Evolutionary conservation across 2,113 vertebrate species (phyloP), one percentile per base, ranked within the genome.

Genomic region (Bostrychus sinensis): DNA sequence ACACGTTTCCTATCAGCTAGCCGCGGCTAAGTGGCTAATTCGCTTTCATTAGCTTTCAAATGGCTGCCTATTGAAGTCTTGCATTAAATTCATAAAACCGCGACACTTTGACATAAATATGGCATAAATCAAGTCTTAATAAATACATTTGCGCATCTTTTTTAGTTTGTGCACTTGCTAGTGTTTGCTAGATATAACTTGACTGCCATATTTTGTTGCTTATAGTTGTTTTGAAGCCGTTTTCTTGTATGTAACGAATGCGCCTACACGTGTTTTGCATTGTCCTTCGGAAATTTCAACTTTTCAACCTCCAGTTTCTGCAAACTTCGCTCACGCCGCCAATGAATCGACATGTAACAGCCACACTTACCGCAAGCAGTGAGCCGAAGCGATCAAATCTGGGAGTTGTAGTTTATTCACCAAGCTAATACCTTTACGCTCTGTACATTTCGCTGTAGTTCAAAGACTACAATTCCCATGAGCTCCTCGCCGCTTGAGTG

Each of bases 321-420:
- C 41, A 20, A 41, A 61, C 8, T 56, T 75, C 34, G 1, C 13
- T 50, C n/a, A 62, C 30, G 25, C 4, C 17, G 28, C 28, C 32
- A 84, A 81, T 80, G 65, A 87, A 76, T 74, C 45, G 50, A 62
- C 26, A 67, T 69, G 58, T 56, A 69, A 42, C 26, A 2, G 17
- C 11, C 13, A 34, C 2, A 5, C 6, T 38, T 17, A 20, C 55
- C 14, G 17, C 45, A 25, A 73, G 76, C 55, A n/a, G n/a, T 32
- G 70, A 13, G 37, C 32, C 51, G 7, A 9, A n/a, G 19, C 9
- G 37, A 55, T 1, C 19, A 8, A 19, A n/a, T 19, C 37, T 81
- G 89, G 85, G 4, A 66, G 7, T 79, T 89, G 89, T 87, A 89
- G 89, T 91, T 70, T 38, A 5, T 20, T 37, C 53, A 6, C 1